Base-by-base conservation (phyloP, 2,888 invertebrate genomes). In the Watsonalla binaria region DNA sequence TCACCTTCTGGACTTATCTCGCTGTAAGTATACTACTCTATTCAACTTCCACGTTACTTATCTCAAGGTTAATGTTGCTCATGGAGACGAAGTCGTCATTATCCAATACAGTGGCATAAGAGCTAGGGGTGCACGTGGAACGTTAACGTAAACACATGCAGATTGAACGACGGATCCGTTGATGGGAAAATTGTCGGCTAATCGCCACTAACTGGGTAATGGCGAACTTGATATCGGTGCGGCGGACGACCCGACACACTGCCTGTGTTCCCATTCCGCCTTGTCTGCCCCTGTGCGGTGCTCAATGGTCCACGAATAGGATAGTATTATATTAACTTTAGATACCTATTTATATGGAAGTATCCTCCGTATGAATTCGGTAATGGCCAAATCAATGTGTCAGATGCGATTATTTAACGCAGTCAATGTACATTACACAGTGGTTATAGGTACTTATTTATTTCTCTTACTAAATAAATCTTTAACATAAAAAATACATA, bases 1-100 rank as follows among this genome's bases (percentile, higher is more conserved):
- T 95, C 54, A 95, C 95, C 0, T 95, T 95, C 77, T 95, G 95
- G 95, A 73, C 93, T 0, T 95, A 96, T 74, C 88, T 95, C 39
- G 90, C 87, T 47, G 93, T 95, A 60, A 90, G 93, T 80, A 59
- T 47, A 9, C 6, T 47, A 9, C 6, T 34, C 14, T 42, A 46
- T 34, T 5, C 13, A 0, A 7, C 46, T 15, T 14, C 34, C 11
- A 15, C 14, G 14, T 46, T 14, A 14, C 13, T 13, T 15, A 42
- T 9, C 42, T 42, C 42, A 42, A 42, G 42, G 42, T 35, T 48
- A 35, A 48, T 35, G 35, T n/a, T 35, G n/a, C 9, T 39, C 8
- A 49, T 15, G 37, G 6, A 37, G 33, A 54, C 49, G 57, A 60
- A 57, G 55, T 56, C 46, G 45, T 47, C 51, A 51, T 46, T 68